Base-by-base conservation (phyloP, 1,140 invertebrate species). In the Brachionus manjavacas region DNA sequence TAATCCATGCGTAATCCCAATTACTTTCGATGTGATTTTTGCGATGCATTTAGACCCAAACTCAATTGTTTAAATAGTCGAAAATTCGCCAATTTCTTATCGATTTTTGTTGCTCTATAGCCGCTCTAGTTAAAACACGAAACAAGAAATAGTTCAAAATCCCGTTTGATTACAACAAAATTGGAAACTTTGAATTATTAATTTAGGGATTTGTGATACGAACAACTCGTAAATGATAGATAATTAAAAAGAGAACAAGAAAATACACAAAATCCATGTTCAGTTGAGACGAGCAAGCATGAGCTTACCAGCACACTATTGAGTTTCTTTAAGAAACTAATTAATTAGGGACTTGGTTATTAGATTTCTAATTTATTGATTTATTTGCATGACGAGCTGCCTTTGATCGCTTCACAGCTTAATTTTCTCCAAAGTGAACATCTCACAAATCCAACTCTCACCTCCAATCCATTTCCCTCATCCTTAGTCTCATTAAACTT, bases 161-260 rank as follows among this genome's bases (percentile, higher is more conserved):
- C 35, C 31, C 35, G 70, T 74, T 74, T 41, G 35, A 74, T 74
- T 41, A 60, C 8, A 23, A 16, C 39, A 23, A 41, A 41, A 41
- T 74, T 16, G 70, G 31, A 74, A 41, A 74, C 35, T 74, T 74
- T 74, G 70, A 74, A 9, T 43, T 41, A 74, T 74, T 74, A 74
- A 74, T 74, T 74, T 74, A 23, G 70, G 70, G 70, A 74, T 74
- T 74, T 70, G 31, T 35, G 31, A 35, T 70, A 28, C 16, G 9
- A 74, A 74, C 25, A 68, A 68, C n/a, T 31, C 12, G 12, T 14
- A 68, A 68, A 68, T 68, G 31, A 68, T 68, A 68, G 66, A 68
- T 68, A 68, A 68, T 68, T 68, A 68, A 39, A 39, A 39, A 35
- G 31, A 35, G 31, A 35, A 35, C 4, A 35, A 7, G 4, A 64